These are phyloP conservation scores for Aquatica leii DNA, from an alignment of 2,888 invertebrate species.

Conservation along the genomic window DNA sequence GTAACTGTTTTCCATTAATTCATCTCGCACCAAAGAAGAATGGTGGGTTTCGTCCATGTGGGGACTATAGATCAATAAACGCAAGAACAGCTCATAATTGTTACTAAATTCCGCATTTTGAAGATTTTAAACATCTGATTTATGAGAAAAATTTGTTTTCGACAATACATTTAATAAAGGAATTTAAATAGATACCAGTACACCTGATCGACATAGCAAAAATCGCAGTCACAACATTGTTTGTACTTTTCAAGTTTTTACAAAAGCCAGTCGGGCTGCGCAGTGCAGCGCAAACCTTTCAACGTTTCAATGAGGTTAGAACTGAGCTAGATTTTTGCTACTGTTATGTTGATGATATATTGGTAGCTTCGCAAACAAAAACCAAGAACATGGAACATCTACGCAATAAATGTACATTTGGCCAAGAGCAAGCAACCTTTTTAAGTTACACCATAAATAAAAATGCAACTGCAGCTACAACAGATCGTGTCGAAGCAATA, in stretches of 20 bases:
- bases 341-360: too few relatives aligned
- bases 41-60: too few relatives aligned
- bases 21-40: too few relatives aligned
- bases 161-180: too few relatives aligned
- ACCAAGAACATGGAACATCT: conserved; percentile 40
- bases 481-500: not conserved
- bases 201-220: too few relatives aligned
- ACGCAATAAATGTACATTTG: conserved; percentile 4
- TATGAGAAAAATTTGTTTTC: too few relatives aligned
- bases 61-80: too few relatives aligned
- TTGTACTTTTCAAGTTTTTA: conserved; percentile 55
- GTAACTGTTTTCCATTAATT: conserved; percentile 52
- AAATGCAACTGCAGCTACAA: not conserved
- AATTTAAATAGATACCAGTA: too few relatives aligned
- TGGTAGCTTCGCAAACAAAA: conserved; percentile 39
- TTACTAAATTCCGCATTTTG: conserved; percentile 54
- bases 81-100: too few relatives aligned
- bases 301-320: conserved; percentile 48
- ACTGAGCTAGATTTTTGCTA: conserved; percentile 43
- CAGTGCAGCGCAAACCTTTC: conserved; percentile 55
- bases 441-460: not conserved
- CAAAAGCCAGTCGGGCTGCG: too few relatives aligned
- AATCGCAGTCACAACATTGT: conserved; percentile 56
- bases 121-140: conserved; percentile 47
- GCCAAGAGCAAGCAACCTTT: conserved; percentile 1